phyloP scores from a whole-genome alignment of 2,113 vertebrate species.

The Elgaria multicarinata region DNA sequence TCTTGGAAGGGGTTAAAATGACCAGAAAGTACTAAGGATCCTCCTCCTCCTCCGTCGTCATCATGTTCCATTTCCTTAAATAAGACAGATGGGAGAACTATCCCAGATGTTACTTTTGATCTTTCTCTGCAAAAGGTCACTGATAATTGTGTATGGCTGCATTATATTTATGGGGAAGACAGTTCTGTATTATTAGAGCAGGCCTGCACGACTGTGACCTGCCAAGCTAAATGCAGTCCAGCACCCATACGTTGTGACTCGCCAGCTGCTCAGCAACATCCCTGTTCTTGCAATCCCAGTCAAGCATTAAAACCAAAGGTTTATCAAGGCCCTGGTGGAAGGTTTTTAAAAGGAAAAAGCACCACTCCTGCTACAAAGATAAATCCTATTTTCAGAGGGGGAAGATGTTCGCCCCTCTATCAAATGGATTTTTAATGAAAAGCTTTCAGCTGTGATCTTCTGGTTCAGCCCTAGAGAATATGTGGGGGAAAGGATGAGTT shows the following conservation, averaged over 20 bases:
- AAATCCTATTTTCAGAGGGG: neutral
- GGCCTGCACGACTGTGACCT: neutral
- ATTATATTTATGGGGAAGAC: neutral
- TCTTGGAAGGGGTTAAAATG: constrained; percentile 40
- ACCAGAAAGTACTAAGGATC: neutral
- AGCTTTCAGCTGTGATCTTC: neutral
- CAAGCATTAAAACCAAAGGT: neutral
- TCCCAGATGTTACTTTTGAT: constrained; percentile 38
- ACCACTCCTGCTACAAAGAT: neutral
- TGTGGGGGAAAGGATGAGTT: neutral
- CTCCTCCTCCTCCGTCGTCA: constrained; percentile 21
- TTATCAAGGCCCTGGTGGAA: neutral
- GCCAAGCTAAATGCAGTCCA: neutral
- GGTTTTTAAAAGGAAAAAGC: neutral
- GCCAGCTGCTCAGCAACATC: too few relatives aligned
- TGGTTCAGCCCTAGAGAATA: neutral
- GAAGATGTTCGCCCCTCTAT: neutral
- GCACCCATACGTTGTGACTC: neutral
- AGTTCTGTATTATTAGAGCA: neutral
- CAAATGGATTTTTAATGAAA: neutral
- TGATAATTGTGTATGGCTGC: constrained; percentile 39
- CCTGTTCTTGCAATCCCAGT: neutral
- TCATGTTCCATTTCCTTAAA: constrained; percentile 45
- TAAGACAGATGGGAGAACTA: constrained; percentile 41
- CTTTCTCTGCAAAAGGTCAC: constrained; percentile 6